Base-by-base conservation (phyloP, 2,113 vertebrate genomes). In the Callocephalon fimbriatum region DNA sequence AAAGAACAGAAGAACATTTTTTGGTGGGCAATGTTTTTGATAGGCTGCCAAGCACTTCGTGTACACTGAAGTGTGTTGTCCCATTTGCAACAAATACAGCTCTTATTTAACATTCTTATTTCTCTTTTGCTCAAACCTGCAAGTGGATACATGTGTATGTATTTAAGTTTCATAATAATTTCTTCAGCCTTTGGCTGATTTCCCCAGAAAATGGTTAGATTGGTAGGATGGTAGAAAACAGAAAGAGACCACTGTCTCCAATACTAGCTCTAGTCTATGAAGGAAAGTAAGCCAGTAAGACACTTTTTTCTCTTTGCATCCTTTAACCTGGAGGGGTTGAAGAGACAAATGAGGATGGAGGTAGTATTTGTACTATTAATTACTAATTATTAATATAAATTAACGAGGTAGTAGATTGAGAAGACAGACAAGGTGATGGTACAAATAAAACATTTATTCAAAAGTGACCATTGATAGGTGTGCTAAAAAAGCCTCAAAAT, bases 71-170 rank as follows among this genome's bases (percentile, higher is more conserved):
- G 20, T 37, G 37, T 48, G 13, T 40, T 58, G 27, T 73, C 35
- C 31, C 21, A 6, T 13, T 50, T 86, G 17, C 16, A 44, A 40
- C 38, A 71, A 71, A 59, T 1, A 0, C 22, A 82, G 20, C 6
- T 66, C 25, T 50, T 47, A 6, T 45, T 58, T 78, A 58, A 62
- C 25, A 16, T 58, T 50, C 12, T 54, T 66, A 25, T 1, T 56
- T 88, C 61, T 16, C 32, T 78, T 66, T 50, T 54, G 18, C 66
- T 62, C 26, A 65, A 35, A 7, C 15, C 5, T 80, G 54, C 35
- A 71, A 45, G 62, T 47, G 5, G 53, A 6, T 38, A 23, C 0
- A 0, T 45, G 5, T 48, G 1, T 6, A 29, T 32, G 7, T 32
- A 48, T 72, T 66, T 51, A 61, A n/a, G 6, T 58, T 35, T 35